phyloP scores from a whole-genome alignment of 2,113 vertebrate genomes.

The Murina feae region DNA sequence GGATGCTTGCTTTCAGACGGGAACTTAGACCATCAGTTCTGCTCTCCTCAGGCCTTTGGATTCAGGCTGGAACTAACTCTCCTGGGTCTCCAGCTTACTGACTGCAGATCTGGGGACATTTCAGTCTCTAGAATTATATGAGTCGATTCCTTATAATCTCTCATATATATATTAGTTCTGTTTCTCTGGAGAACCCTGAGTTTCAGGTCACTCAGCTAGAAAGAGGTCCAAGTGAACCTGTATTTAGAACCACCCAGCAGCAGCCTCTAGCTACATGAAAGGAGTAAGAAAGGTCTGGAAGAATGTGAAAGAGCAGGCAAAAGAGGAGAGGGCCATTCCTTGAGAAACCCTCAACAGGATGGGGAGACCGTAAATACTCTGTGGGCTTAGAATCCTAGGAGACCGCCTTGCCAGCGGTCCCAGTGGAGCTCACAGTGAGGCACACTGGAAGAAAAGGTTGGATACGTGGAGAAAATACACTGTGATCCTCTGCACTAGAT shows the following conservation, averaged over 20 bases:
- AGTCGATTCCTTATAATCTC: neutral
- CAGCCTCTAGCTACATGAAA: neutral
- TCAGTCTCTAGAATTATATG: neutral
- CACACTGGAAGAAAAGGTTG: neutral
- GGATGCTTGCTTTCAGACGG: neutral
- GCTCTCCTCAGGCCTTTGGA: neutral
- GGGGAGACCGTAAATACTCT: accelerated
- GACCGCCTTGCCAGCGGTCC: neutral
- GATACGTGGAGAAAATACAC: neutral
- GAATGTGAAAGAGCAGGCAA: neutral
- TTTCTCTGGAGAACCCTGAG: neutral
- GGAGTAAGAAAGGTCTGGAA: neutral
- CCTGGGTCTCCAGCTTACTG: neutral
- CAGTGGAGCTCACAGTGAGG: neutral
- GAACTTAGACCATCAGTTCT: neutral
- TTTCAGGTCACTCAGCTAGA: neutral
- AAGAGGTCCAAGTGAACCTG: neutral
- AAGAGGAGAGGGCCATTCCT: neutral
- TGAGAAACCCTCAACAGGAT: neutral
- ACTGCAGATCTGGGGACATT: neutral
- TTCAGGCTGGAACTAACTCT: neutral
- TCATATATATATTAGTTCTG: neutral
- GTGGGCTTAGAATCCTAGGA: neutral
- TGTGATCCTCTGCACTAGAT: neutral
- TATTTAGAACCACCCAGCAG: neutral